phyloP scores from a whole-genome alignment of 2,797 vertebrate genomes.

The Crotalus adamanteus region DNA sequence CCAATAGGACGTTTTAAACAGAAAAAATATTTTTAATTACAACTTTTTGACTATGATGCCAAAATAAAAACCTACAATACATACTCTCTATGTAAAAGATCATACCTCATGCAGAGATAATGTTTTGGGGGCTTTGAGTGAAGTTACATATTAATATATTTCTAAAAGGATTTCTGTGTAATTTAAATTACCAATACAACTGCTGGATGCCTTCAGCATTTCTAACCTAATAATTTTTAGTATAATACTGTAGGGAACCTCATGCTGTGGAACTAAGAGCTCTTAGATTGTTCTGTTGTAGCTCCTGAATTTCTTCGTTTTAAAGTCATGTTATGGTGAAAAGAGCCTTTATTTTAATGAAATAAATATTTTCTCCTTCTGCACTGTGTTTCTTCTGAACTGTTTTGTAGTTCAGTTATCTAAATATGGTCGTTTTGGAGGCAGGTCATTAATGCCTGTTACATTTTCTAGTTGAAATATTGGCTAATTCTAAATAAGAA shows the following conservation, averaged over 20 bases:
- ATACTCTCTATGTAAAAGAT: constrained; percentile 41
- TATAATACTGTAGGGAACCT: constrained; percentile 55
- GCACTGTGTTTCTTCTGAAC: constrained; percentile 47
- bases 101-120: constrained; percentile 53
- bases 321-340: constrained; percentile 60
- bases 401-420: constrained; percentile 52
- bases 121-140: constrained; percentile 54
- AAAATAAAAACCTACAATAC: constrained; percentile 26
- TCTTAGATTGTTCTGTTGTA: constrained; percentile 59
- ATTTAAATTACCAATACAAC: constrained; percentile 46
- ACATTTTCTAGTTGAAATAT: constrained; percentile 41
- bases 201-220: constrained; percentile 40
- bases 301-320: constrained; percentile 50
- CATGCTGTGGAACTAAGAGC: constrained; percentile 64
- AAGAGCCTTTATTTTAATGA: constrained; percentile 63
- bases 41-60: constrained; percentile 27
- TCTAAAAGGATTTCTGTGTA: constrained; percentile 52
- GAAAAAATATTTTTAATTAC: constrained; percentile 9
- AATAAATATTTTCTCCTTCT: constrained; percentile 62
- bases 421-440: constrained; percentile 56
- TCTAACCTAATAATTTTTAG: constrained; percentile 64
- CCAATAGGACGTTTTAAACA: background rate
- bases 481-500: constrained; percentile 20
- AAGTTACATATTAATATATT: constrained; percentile 59
- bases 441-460: constrained; percentile 49